Evolutionary conservation across 2,888 invertebrate species (phyloP).

Genomic region (Eilema griseolum): DNA sequence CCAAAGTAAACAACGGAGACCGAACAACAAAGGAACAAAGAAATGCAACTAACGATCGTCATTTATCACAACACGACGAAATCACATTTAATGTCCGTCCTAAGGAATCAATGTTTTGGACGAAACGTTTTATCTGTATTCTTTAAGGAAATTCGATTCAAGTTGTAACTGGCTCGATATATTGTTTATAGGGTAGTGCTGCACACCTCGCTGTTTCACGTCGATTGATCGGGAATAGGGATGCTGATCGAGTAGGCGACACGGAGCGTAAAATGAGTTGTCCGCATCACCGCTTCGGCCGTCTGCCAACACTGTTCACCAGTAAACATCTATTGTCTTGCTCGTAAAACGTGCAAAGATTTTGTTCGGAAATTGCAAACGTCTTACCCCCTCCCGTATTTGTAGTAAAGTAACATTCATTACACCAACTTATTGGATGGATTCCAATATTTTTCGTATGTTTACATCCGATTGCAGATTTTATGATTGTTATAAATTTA

Average conservation of each 20-base stretch:
- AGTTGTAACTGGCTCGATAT: conserved; percentile 50
- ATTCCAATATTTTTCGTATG: conserved; percentile 82
- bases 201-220: conserved; percentile 57
- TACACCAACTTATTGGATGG: conserved; percentile 82
- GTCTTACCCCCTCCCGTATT: conserved; percentile 66
- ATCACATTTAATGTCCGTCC: conserved; percentile 52
- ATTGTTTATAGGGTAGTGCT: conserved; percentile 56
- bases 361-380: conserved; percentile 80
- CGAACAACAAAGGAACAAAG: conserved; percentile 51
- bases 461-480: conserved; percentile 75
- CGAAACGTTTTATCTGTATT: conserved; percentile 49
- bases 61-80: conserved; percentile 55
- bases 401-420: conserved; percentile 81
- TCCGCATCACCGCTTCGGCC: conserved; percentile 77
- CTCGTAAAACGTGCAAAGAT: conserved; percentile 78
- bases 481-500: conserved; percentile 62
- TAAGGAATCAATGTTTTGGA: conserved; percentile 51
- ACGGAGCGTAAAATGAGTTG: conserved; percentile 83
- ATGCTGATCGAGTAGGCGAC: conserved; percentile 71
- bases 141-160: conserved; percentile 49
- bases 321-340: conserved; percentile 80
- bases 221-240: conserved; percentile 71
- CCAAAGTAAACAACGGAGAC: conserved; percentile 38
- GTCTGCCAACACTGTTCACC: conserved; percentile 73
- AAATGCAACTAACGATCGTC: conserved; percentile 53